These are phyloP conservation scores for Cyphomyrus plagiostoma DNA, from an alignment of 2,113 vertebrate species.

Conservation along the genomic window DNA sequence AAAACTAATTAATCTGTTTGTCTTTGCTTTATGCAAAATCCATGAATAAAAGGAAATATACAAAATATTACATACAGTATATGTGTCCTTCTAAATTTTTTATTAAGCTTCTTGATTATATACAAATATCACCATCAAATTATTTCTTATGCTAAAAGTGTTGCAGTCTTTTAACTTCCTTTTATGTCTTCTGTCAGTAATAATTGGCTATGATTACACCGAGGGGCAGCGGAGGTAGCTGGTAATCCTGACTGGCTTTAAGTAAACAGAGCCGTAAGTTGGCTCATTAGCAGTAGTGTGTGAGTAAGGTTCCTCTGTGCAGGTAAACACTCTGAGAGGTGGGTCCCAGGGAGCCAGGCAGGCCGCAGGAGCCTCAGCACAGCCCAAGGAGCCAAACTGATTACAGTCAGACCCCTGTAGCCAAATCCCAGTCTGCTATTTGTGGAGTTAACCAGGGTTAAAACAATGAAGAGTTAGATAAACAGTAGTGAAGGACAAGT, in stretches of 20 bases:
- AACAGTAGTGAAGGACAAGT: neutral
- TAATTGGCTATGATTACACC: conserved; percentile 14
- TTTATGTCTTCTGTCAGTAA: neutral
- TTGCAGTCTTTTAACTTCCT: neutral
- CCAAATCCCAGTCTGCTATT: conserved; percentile 22
- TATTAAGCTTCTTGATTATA: neutral
- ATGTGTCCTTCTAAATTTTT: neutral
- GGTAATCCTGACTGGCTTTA: conserved; percentile 17
- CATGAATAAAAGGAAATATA: neutral
- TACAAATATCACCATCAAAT: neutral
- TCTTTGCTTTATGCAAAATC: neutral
- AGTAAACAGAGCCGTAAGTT: conserved; percentile 26
- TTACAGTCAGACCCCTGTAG: conserved; percentile 43
- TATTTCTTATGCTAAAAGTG: conserved; percentile 17
- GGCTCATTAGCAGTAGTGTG: conserved; percentile 20
- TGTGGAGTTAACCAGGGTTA: conserved; percentile 23
- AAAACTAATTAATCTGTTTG: neutral
- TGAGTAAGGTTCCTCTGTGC: conserved; percentile 38
- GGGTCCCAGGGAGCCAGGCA: conserved; percentile 53
- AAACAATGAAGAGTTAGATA: conserved; percentile 19
- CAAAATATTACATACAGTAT: neutral
- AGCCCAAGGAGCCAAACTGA: conserved; percentile 60
- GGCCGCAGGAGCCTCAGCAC: conserved; percentile 53
- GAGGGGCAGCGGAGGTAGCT: neutral
- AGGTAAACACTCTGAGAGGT: conserved; percentile 44